phyloP scores from a whole-genome alignment of 2,888 invertebrate species.

The Hanleya hanleyi region DNA sequence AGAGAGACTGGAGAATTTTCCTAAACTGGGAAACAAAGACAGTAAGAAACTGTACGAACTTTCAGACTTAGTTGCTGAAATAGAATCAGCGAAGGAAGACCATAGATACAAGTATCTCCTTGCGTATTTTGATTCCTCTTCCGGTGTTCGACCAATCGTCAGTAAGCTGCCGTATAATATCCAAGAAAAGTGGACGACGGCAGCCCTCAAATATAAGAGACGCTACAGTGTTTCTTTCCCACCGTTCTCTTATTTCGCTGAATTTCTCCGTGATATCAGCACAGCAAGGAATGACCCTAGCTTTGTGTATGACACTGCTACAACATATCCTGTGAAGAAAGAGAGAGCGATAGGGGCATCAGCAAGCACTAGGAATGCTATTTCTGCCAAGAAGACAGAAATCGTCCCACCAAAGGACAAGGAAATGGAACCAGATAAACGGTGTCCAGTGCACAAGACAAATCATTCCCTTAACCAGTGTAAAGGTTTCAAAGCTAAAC shows the following conservation, averaged over 20 bases:
- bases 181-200: constrained; percentile 37
- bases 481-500: no score
- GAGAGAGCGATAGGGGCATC: no score
- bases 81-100: constrained; percentile 30
- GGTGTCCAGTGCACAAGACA: no score
- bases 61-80: constrained; percentile 27
- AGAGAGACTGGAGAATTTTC: constrained; percentile 22
- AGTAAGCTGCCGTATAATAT: constrained; percentile 37
- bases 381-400: no score
- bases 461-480: no score
- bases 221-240: constrained; percentile 30
- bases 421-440: no score
- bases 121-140: constrained; percentile 36
- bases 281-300: constrained; percentile 31
- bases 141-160: constrained; percentile 36
- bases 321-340: no score
- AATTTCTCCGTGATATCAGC: constrained; percentile 31
- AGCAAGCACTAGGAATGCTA: no score
- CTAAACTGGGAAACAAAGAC: constrained; percentile 23
- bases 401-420: no score
- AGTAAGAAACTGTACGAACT: constrained; percentile 31
- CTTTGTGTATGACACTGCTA: constrained; percentile 16
- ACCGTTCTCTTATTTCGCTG: constrained; percentile 33
- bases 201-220: constrained; percentile 35
- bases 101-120: constrained; percentile 20